Base-by-base conservation (phyloP, 2,113 vertebrate genomes). In the Brachypteracias leptosomus region DNA sequence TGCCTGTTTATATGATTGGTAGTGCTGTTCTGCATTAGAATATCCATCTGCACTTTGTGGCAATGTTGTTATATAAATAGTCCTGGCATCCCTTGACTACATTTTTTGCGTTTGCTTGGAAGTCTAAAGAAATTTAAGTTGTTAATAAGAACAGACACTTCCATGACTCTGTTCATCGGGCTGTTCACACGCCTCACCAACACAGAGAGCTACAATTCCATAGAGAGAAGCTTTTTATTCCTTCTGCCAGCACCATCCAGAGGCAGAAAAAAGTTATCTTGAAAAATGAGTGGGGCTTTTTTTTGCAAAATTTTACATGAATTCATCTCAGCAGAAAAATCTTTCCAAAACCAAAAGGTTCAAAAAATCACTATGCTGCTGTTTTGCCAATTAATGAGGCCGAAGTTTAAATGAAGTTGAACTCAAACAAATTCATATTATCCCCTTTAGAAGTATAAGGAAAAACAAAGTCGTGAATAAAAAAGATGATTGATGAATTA, bases 191-290 rank as follows among this genome's bases (percentile, higher is more conserved):
- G 29, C 62, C 40, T 89, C 36, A 52, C 61, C 67, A 76, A n/a
- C 26, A 72, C 2, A 1, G 38, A 72, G 16, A 46, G 19, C 58
- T 65, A 66, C 72, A 95, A 80, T 73, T 78, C 67, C 4, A 1
- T 3, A 11, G 62, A 70, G 68, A 42, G 35, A 35, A 88, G 31
- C 49, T 83, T 90, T 51, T 88, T 57, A 57, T 74, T 90, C 46
- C 72, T 91, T 88, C 58, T 88, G 75, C 67, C 62, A 88, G 79
- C 72, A 92, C 66, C 74, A 91, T 92, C 79, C 85, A 84, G 94
- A 93, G 92, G 63, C 59, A 89, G 86, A 24, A 88, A 91, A 85
- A 80, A 61, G 9, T 70, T 90, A 70, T 62, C 58, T 57, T 86
- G 63, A 90, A 88, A 91, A 86, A 80, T 35, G 46, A 88, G 5